phyloP scores from a whole-genome alignment of 2,113 vertebrate genomes.

The Globicephala melas region DNA sequence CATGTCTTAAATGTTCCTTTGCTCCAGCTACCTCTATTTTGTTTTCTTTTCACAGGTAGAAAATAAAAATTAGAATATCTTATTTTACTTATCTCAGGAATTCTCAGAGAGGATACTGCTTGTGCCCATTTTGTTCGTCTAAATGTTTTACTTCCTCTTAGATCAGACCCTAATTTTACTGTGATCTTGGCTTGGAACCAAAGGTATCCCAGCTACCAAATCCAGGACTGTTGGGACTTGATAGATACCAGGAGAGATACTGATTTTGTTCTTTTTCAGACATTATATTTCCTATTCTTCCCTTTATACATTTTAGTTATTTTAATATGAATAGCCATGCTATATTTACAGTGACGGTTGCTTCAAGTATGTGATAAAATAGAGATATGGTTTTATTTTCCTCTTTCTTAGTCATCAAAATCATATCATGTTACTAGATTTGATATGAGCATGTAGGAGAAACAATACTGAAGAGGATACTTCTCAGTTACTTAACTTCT shows the following conservation, averaged over 20 bases:
- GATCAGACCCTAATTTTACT: not conserved
- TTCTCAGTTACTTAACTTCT: not conserved
- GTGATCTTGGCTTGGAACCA: not conserved
- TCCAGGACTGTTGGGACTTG: not conserved
- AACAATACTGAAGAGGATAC: not conserved
- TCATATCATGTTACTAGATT: not conserved
- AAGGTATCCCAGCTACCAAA: not conserved
- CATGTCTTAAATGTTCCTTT: not conserved
- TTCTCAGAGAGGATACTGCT: not conserved
- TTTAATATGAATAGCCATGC: not conserved
- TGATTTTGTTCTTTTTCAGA: not conserved
- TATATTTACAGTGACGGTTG: not conserved
- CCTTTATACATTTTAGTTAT: not conserved
- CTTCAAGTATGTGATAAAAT: not conserved
- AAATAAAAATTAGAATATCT: not conserved
- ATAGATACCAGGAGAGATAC: not conserved
- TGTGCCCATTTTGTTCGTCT: not conserved
- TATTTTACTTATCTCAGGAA: not conserved
- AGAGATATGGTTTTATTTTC: not conserved
- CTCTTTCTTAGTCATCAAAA: not conserved
- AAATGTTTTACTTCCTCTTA: not conserved
- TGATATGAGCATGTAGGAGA: not conserved
- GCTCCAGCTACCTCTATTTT: not conserved
- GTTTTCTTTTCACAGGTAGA: not conserved
- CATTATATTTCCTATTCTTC: not conserved